These are phyloP conservation scores for Lepidurus packardi DNA, from an alignment of 1,140 invertebrate genomes.

Conservation along the genomic window DNA sequence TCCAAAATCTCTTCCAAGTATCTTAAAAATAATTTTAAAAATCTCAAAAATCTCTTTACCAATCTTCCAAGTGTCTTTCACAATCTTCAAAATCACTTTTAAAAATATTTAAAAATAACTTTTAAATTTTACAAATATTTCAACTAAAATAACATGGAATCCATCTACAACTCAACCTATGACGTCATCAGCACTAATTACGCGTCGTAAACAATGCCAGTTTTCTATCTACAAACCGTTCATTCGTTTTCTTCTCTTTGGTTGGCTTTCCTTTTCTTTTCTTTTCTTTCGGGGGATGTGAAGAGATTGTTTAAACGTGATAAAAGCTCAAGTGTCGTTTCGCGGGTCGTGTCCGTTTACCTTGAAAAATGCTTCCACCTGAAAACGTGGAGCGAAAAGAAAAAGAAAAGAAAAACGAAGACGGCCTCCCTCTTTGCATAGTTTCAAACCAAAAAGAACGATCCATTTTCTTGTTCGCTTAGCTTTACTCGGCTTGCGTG, in stretches of 20 bases:
- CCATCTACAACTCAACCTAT: not conserved
- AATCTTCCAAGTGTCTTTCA: too few relatives aligned
- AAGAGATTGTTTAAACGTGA: slow-evolving; percentile 16
- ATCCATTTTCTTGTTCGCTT: not conserved
- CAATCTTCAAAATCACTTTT: not conserved
- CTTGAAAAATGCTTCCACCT: not conserved
- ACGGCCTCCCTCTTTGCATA: too few relatives aligned
- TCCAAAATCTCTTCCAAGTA: too few relatives aligned
- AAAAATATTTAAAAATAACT: not conserved
- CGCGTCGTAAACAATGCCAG: not conserved
- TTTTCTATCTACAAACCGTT: not conserved
- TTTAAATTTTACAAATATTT: not conserved
- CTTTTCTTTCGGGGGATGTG: not conserved
- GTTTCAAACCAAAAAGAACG: not conserved
- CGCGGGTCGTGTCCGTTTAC: not conserved
- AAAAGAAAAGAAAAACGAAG: too few relatives aligned
- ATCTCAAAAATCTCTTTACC: too few relatives aligned
- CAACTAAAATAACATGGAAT: too few relatives aligned
- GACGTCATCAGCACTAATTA: not conserved
- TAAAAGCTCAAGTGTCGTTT: slow-evolving; percentile 22
- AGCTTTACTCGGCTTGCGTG: slow-evolving; percentile 9
- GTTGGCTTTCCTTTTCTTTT: too few relatives aligned
- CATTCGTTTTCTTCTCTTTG: not conserved
- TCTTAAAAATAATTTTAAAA: too few relatives aligned
- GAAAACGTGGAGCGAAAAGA: not conserved